phyloP scores from a whole-genome alignment of 2,797 vertebrate genomes.

The Crax fasciolata region DNA sequence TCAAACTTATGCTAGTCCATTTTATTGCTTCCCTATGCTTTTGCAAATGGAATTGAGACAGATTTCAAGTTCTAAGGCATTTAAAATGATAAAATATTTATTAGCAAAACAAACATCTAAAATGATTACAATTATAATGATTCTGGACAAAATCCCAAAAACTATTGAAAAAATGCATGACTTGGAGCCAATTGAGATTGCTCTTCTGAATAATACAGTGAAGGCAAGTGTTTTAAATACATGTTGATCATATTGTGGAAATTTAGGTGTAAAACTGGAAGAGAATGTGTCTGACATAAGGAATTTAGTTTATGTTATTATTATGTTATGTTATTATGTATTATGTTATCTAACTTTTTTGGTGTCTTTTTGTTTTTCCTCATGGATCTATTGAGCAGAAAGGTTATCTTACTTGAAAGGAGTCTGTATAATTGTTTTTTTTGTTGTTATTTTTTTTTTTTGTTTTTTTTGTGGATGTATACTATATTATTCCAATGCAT shows the following conservation, averaged over 20 bases:
- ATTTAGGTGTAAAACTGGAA: background rate
- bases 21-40: conserved; percentile 32
- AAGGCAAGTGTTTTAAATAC: background rate
- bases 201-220: background rate
- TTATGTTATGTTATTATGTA: too few relatives aligned
- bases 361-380: background rate
- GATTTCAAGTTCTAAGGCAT: conserved; percentile 61
- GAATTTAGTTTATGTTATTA: background rate
- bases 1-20: conserved; percentile 57
- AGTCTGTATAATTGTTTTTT: background rate
- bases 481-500: background rate
- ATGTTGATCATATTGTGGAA: background rate
- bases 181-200: background rate
- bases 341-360: background rate
- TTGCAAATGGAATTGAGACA: conserved; percentile 56
- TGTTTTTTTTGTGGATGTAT: background rate
- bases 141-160: background rate
- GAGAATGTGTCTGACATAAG: background rate
- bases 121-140: conserved; percentile 5
- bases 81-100: conserved; percentile 65
- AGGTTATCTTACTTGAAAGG: background rate
- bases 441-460: too few relatives aligned
- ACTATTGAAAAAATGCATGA: background rate
- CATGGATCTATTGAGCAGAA: background rate
- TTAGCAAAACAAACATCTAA: conserved; percentile 3